phyloP scores from a whole-genome alignment of 2,797 vertebrate genomes.

The Paratrypauchen microcephalus region DNA sequence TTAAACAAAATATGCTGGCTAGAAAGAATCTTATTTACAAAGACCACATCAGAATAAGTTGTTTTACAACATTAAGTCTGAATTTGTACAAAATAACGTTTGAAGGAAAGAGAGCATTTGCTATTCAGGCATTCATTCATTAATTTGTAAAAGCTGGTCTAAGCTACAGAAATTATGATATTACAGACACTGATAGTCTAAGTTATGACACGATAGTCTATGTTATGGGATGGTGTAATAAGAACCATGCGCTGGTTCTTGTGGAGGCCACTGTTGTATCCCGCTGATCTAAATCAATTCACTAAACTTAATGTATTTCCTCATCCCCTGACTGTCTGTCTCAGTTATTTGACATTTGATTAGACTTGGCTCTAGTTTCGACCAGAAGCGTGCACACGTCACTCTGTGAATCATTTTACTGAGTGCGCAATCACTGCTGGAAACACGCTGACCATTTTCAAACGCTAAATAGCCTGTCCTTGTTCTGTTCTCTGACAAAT shows the following conservation, averaged over 20 bases:
- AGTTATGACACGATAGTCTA: conserved; percentile 7
- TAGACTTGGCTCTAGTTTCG: neutral
- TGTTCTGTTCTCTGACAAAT: neutral
- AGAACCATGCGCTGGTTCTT: neutral
- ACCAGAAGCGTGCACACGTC: conserved; percentile 12
- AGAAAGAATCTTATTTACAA: neutral
- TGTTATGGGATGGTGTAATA: conserved; percentile 10
- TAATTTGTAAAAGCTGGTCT: neutral
- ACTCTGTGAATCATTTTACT: conserved; percentile 20
- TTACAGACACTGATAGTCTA: conserved; percentile 17
- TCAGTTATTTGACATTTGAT: conserved; percentile 6
- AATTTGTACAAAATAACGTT: too few relatives aligned
- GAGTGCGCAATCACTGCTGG: neutral
- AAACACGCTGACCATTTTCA: neutral
- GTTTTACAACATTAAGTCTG: too few relatives aligned
- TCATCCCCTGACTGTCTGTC: neutral
- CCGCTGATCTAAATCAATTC: neutral
- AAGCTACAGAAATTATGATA: neutral
- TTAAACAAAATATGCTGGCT: neutral
- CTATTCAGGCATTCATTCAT: too few relatives aligned
- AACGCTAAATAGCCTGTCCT: neutral
- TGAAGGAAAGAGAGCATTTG: too few relatives aligned
- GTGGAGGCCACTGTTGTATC: neutral
- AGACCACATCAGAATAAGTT: neutral
- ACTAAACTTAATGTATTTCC: neutral